These are phyloP conservation scores for Sorex fumeus DNA, from an alignment of 2,113 vertebrate species.

Conservation along the genomic window DNA sequence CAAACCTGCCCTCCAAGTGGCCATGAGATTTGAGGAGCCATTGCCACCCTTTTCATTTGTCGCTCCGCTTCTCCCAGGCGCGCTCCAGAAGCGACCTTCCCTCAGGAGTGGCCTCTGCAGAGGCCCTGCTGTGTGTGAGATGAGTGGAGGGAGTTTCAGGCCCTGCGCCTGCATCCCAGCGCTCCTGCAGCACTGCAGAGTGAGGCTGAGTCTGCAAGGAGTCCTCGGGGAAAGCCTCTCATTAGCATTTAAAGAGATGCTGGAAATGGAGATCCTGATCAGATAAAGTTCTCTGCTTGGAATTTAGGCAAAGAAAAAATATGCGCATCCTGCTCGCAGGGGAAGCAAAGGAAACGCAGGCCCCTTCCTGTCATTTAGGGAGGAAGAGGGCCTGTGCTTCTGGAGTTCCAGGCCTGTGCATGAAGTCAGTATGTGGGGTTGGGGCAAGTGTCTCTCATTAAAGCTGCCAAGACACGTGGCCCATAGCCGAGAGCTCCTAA, in stretches of 20 bases:
- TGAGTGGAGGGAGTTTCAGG: neutral
- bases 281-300: slow-evolving; percentile 28
- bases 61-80: neutral
- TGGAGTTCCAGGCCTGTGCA: neutral
- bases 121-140: rapidly evolving
- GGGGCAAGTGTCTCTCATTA: neutral
- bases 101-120: neutral
- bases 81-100: neutral
- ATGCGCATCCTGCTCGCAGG: slow-evolving; percentile 37
- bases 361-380: slow-evolving; percentile 65
- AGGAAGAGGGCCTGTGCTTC: slow-evolving; percentile 1
- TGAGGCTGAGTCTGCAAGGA: neutral
- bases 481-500: neutral
- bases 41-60: neutral
- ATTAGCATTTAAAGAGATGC: slow-evolving; percentile 70
- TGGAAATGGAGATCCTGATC: slow-evolving; percentile 38
- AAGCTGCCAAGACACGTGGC: neutral
- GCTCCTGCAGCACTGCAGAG: neutral
- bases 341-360: slow-evolving; percentile 52
- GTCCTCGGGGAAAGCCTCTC: slow-evolving; percentile 24
- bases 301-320: slow-evolving; percentile 22
- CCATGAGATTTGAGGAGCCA: neutral
- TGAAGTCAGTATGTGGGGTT: too few species aligned
- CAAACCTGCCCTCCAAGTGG: neutral
- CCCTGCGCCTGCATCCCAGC: neutral